Base-by-base conservation (phyloP, 2,888 invertebrate genomes). In the Bhutanitis thaidina region DNA sequence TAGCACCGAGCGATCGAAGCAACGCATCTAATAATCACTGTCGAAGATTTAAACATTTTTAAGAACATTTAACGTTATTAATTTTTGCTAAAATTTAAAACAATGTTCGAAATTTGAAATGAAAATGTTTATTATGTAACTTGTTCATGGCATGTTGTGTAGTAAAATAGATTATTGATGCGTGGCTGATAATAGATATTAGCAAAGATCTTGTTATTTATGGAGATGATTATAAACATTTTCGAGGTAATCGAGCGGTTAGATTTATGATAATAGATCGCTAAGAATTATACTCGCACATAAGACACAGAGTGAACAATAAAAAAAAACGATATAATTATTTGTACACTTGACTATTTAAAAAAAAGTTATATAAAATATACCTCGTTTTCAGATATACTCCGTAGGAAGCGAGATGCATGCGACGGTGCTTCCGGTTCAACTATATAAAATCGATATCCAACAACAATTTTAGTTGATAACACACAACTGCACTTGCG, bases 401-500 rank as follows among this genome's bases (percentile, higher is more conserved):
- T 27, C 35, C 5, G 20, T 2, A 25, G 27, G 8, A 7, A 27
- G 5, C 29, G 27, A 12, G 15, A 29, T 14, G 25, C 25, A 12
- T 2, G 13, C 43, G 38, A 37, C 25, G n/a, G 14, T 12, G 12
- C 15, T 30, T 36, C 12, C 29, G 30, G 43, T 43, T 36, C 15
- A 41, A 41, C 35, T 41, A 25, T 8, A 41, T 27, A 14, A 15
- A 38, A 44, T 50, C 49, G 44, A 32, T 49, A 50, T 50, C 39
- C 44, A 44, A 34, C 38, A 34, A 43, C 34, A 13, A 16, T 9
- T 49, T 25, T 30, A 32, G 37, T 32, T 25, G 10, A 49, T 15
- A 43, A 49, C 49, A 48, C 49, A 38, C 43, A 13, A 27, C 20
- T 10, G 32, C 49, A 50, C 70, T 63, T 52, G 54, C 50, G 47